Evolutionary conservation across 2,113 vertebrate species (phyloP).

Genomic region (Percina caprodes): DNA sequence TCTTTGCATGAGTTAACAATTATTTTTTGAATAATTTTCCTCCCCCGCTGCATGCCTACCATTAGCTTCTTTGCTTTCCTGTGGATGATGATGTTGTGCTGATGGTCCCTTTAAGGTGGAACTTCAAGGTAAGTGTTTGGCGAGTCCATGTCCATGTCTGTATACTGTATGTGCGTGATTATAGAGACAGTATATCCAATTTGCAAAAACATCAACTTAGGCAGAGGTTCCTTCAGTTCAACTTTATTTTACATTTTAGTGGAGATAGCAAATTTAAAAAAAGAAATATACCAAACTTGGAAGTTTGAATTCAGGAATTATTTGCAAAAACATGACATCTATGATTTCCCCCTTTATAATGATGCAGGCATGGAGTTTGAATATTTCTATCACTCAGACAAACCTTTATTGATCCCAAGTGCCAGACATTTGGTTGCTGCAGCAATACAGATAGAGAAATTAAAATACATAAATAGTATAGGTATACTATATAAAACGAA

Average conservation of each 20-base stretch:
- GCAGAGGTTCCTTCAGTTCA: not conserved
- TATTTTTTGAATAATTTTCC: constrained; percentile 47
- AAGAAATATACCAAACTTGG: not conserved
- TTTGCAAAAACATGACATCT: no score
- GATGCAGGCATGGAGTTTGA: no score
- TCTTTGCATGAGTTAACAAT: constrained; percentile 54
- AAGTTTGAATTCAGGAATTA: not conserved
- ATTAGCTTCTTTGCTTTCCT: constrained; percentile 74
- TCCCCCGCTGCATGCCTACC: constrained; percentile 67
- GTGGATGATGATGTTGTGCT: constrained; percentile 70
- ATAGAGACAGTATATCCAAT: not conserved
- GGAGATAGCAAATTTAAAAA: not conserved
- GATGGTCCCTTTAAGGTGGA: constrained; percentile 35
- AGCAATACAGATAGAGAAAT: no score
- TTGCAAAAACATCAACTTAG: not conserved
- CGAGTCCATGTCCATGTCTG: not conserved
- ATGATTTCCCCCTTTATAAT: no score
- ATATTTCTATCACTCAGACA: no score
- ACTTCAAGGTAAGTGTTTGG: constrained; percentile 62
- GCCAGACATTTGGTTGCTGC: no score
- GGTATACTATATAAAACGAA: no score
- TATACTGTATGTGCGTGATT: not conserved
- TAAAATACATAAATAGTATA: no score
- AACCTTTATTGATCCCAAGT: no score
- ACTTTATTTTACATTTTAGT: not conserved